These are phyloP conservation scores for Temnothorax rugatulus DNA, from an alignment of 2,888 invertebrate genomes.

Conservation along the genomic window DNA sequence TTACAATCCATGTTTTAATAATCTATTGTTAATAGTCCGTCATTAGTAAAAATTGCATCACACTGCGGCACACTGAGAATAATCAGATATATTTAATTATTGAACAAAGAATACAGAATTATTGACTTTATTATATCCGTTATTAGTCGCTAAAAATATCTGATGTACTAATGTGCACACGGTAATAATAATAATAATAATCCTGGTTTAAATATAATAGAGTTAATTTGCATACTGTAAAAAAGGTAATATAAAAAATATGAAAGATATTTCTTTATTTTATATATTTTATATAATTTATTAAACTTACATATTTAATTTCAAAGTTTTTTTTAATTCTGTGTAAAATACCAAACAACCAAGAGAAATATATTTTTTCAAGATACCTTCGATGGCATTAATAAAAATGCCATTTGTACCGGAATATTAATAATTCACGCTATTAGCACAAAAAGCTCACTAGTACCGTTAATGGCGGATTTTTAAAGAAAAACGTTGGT, in stretches of 20 bases:
- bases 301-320: slow-evolving; percentile 6
- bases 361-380: neutral
- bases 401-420: slow-evolving; percentile 26
- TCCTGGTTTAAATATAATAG: neutral
- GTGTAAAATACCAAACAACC: neutral
- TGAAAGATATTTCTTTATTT: neutral
- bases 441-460: neutral
- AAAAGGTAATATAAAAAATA: neutral
- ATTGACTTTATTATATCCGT: neutral
- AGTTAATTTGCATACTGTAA: neutral
- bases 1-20: slow-evolving; percentile 20
- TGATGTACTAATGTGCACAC: neutral
- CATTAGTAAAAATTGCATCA: slow-evolving; percentile 3
- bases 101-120: slow-evolving; percentile 4
- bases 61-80: neutral
- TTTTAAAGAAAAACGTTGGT: neutral
- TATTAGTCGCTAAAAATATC: neutral
- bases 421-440: slow-evolving; percentile 29
- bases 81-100: slow-evolving; percentile 17
- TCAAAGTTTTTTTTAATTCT: neutral
- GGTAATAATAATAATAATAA: neutral
- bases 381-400: neutral
- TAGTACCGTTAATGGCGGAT: neutral
- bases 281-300: neutral
- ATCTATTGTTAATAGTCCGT: neutral